Percentiles rank a stretch among this genome's conserved stretches.
These are phyloP conservation scores for Sapajus apella DNA, from an alignment of 2,113 vertebrate species.

Conservation along the genomic window DNA sequence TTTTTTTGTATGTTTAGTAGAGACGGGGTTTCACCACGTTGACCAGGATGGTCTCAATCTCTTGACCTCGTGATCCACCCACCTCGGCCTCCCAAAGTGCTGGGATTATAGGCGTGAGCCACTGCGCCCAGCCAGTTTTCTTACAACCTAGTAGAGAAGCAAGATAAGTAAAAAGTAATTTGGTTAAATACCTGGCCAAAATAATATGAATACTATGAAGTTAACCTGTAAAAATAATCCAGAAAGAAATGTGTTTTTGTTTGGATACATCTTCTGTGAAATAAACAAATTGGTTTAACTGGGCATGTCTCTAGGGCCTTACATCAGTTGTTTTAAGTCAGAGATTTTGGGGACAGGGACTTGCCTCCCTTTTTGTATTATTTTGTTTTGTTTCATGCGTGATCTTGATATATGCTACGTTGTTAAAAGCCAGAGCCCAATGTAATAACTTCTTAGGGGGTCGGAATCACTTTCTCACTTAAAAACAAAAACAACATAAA, in stretches of 20 bases:
- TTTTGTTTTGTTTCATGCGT: neutral
- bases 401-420: neutral
- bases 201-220: neutral
- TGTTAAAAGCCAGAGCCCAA: neutral
- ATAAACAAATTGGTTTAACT: neutral
- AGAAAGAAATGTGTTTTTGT: neutral
- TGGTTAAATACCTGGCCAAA: neutral
- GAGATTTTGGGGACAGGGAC: neutral
- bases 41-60: too few species aligned
- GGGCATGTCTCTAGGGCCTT: neutral
- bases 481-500: neutral
- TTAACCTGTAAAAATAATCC: neutral
- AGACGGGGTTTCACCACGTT: too few species aligned
- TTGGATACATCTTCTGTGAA: neutral
- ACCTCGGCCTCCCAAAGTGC: too few species aligned
- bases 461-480: neutral
- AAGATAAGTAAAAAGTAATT: neutral
- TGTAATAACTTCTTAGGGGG: neutral
- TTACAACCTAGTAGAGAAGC: constrained; percentile 6
- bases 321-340: neutral
- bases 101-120: too few species aligned
- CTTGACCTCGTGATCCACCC: too few species aligned
- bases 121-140: neutral
- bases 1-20: too few species aligned
- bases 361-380: neutral